phyloP scores from a whole-genome alignment of 2,888 invertebrate genomes.

The Plagodis pulveraria region DNA sequence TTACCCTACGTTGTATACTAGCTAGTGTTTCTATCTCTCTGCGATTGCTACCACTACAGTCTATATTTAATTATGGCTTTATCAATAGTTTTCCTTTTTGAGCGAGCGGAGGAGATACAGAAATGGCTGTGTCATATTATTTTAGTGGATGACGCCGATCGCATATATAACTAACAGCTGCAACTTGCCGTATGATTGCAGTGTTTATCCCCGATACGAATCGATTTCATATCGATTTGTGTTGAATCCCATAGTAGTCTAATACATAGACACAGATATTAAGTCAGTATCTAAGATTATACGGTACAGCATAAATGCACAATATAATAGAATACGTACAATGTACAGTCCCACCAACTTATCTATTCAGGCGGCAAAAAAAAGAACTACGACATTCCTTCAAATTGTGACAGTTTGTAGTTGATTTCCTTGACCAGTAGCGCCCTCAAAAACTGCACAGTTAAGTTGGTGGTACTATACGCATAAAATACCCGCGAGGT shows the following conservation, averaged over 20 bases:
- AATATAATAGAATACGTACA: too few species aligned
- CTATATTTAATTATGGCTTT: slow-evolving; percentile 68
- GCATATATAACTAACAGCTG: slow-evolving; percentile 76
- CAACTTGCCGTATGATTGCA: slow-evolving; percentile 75
- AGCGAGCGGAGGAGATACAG: slow-evolving; percentile 68
- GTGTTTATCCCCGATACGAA: slow-evolving; percentile 79
- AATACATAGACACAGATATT: slow-evolving; percentile 45
- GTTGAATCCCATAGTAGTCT: slow-evolving; percentile 76
- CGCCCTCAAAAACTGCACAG: too few species aligned
- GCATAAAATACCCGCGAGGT: too few species aligned
- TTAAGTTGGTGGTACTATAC: too few species aligned
- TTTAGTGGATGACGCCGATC: slow-evolving; percentile 82
- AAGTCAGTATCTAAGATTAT: slow-evolving; percentile 16
- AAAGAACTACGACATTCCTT: too few species aligned
- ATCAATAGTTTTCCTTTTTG: slow-evolving; percentile 73
- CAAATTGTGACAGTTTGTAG: too few species aligned
- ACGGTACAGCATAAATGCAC: too few species aligned
- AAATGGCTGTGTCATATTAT: slow-evolving; percentile 85
- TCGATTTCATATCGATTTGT: slow-evolving; percentile 78
- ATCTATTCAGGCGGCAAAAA: too few species aligned
- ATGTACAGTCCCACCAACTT: too few species aligned
- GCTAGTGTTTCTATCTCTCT: not conserved
- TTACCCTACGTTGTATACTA: too few species aligned
- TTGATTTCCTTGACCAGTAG: too few species aligned
- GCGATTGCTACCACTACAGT: slow-evolving; percentile 58